A percentile compares a stretch with the other conserved stretches of the same genome.
Conservation (phyloP, 1,140 invertebrate species). For the Megalopta genalis region DNA sequence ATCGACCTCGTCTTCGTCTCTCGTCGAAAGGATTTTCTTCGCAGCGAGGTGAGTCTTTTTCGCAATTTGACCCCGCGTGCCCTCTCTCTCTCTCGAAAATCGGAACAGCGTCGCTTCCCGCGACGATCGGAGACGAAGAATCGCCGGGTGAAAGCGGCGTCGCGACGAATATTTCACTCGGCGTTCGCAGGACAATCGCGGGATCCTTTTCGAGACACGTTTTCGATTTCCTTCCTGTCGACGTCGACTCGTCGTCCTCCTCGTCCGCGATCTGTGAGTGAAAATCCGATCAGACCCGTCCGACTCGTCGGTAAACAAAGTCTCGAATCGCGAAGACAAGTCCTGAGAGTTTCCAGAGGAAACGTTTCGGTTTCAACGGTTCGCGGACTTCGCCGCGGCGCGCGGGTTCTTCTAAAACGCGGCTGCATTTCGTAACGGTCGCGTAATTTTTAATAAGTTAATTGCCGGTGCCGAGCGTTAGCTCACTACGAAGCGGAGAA, state of each 20-base stretch:
- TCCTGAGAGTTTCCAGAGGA: too few relatives aligned
- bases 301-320: too few relatives aligned
- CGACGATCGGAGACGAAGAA: not conserved
- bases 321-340: too few relatives aligned
- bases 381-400: too few relatives aligned
- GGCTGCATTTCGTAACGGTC: not conserved
- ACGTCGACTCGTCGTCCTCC: too few relatives aligned
- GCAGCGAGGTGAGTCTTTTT: constrained; percentile 50
- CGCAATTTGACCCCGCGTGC: not conserved
- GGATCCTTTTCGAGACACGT: not conserved
- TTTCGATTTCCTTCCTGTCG: not conserved
- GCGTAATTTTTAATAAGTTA: constrained; percentile 15
- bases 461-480: not conserved
- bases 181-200: too few relatives aligned
- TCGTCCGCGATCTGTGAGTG: too few relatives aligned
- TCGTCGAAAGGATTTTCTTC: constrained; percentile 50
- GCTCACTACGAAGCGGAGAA: not conserved
- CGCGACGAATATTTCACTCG: not conserved
- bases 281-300: too few relatives aligned
- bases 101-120: not conserved
- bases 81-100: not conserved
- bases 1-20: constrained; percentile 49
- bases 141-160: not conserved
- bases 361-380: not conserved
- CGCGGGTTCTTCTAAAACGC: too few relatives aligned